Percentiles rank a stretch among this genome's conserved stretches.
Evolutionary conservation across 1,140 invertebrate species (phyloP).

Genomic region (Pogonomyrmex barbatus): DNA sequence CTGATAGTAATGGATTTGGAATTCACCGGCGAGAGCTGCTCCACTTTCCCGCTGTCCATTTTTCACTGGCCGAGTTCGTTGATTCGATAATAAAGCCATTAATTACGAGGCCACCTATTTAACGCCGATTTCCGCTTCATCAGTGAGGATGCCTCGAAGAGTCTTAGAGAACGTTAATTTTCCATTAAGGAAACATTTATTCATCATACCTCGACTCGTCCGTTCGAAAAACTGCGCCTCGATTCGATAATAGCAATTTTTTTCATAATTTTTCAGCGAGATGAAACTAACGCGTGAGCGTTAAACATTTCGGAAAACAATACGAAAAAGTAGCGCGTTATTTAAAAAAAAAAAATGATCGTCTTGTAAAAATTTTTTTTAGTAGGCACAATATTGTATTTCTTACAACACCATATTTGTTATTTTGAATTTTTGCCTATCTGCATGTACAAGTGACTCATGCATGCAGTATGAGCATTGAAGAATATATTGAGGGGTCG

Average conservation of each 20-base stretch:
- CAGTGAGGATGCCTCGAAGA: constrained; percentile 48
- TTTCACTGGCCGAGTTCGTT: constrained; percentile 71
- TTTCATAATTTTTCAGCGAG: constrained; percentile 31
- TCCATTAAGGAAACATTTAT: constrained; percentile 74
- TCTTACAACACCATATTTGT: constrained; percentile 32
- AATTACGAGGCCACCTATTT: constrained; percentile 74
- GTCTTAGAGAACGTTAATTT: constrained; percentile 69
- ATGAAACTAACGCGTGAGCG: not conserved
- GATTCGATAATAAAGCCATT: constrained; percentile 78
- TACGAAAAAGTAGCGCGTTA: not conserved
- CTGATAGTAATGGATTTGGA: constrained; percentile 74
- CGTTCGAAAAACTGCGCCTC: not conserved
- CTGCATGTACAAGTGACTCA: constrained; percentile 61
- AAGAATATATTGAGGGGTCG: constrained; percentile 59
- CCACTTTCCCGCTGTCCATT: constrained; percentile 69
- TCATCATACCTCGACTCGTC: constrained; percentile 35
- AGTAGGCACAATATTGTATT: not conserved
- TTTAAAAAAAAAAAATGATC: not conserved
- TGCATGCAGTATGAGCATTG: constrained; percentile 60
- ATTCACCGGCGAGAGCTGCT: constrained; percentile 63
- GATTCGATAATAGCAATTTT: not conserved
- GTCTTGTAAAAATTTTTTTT: not conserved
- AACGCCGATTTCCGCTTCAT: constrained; percentile 53
- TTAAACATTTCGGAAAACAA: not conserved
- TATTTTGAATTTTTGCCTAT: constrained; percentile 54